Evolutionary conservation across 2,888 invertebrate species (phyloP).

Genomic region (Lymantria dispar): DNA sequence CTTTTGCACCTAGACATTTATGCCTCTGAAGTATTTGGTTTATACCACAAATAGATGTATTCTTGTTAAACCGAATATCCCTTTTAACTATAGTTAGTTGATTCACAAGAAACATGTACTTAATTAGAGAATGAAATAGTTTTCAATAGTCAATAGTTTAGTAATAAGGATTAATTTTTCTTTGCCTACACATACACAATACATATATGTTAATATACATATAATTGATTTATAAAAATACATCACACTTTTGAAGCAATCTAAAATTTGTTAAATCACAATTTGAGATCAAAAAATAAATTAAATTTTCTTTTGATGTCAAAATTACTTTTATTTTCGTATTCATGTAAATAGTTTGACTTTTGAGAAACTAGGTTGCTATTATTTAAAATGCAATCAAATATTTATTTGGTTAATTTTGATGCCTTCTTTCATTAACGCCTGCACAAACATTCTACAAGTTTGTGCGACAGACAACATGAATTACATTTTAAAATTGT

Average conservation of each 20-base stretch:
- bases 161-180: slow-evolving; percentile 44
- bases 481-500: neutral
- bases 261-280: slow-evolving; percentile 8
- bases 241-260: neutral
- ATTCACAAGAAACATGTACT: slow-evolving; percentile 60
- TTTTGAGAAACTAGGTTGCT: slow-evolving; percentile 1
- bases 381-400: slow-evolving; percentile 9
- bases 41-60: slow-evolving; percentile 30
- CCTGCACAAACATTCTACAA: neutral
- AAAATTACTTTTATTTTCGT: slow-evolving; percentile 42
- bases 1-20: slow-evolving; percentile 25
- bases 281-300: slow-evolving; percentile 73
- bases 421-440: slow-evolving; percentile 7
- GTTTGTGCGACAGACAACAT: slow-evolving; percentile 3
- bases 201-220: neutral
- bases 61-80: slow-evolving; percentile 29
- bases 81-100: slow-evolving; percentile 40
- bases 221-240: slow-evolving; percentile 5
- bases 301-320: slow-evolving; percentile 40
- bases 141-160: slow-evolving; percentile 61
- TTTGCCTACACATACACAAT: slow-evolving; percentile 35
- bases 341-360: slow-evolving; percentile 34
- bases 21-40: slow-evolving; percentile 27
- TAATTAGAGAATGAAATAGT: slow-evolving; percentile 63
- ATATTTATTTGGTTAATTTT: neutral